Evolutionary conservation across 2,797 vertebrate genomes (phyloP).

Genomic region (Atherinosoma microstoma): DNA sequence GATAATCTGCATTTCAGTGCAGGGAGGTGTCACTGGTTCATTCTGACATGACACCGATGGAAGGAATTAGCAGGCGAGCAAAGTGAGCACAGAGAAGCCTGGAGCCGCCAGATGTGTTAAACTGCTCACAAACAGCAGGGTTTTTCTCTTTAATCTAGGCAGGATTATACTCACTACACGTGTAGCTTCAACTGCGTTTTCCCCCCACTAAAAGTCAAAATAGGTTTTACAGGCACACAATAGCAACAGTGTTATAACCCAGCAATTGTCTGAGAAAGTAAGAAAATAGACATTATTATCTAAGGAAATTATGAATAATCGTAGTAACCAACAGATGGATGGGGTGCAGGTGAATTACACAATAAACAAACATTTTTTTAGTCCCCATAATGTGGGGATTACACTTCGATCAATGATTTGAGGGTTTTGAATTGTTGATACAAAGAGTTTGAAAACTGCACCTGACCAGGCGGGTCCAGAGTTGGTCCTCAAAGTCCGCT

Average conservation of each 20-base stretch:
- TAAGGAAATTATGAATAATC: too few species aligned
- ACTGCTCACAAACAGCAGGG: slow-evolving; percentile 47
- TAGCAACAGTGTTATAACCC: neutral
- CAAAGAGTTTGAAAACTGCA: neutral
- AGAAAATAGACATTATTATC: too few species aligned
- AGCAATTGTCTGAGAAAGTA: neutral
- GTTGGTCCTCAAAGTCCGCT: too few species aligned
- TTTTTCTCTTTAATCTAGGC: slow-evolving; percentile 49
- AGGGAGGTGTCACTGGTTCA: slow-evolving; percentile 33
- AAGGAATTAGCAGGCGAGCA: slow-evolving; percentile 18
- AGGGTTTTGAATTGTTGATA: neutral
- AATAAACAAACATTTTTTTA: neutral
- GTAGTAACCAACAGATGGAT: neutral
- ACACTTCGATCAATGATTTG: too few species aligned
- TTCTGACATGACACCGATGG: slow-evolving; percentile 25
- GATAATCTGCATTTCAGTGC: slow-evolving; percentile 34
- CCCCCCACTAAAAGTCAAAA: neutral
- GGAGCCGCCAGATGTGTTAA: slow-evolving; percentile 66
- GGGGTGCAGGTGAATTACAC: neutral
- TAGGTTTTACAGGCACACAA: neutral
- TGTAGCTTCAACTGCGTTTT: slow-evolving; percentile 48
- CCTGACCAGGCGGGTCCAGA: too few species aligned
- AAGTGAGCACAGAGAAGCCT: slow-evolving; percentile 48
- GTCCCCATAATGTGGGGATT: neutral
- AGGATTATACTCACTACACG: slow-evolving; percentile 57